Base-by-base conservation (phyloP, 2,888 invertebrate genomes). In the Thyatira batis region DNA sequence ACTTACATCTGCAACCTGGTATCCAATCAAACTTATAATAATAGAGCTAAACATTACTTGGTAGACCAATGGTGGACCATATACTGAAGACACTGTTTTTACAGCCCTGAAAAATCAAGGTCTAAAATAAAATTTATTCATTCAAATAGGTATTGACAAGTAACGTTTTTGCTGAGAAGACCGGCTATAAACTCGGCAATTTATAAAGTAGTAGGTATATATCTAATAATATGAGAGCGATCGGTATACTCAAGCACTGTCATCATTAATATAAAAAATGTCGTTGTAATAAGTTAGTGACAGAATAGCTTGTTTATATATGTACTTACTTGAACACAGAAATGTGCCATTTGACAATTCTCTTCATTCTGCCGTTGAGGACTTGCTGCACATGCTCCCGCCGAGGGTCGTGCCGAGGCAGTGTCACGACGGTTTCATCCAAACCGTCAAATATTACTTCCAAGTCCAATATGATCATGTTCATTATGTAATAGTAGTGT, bases 1-100 rank as follows among this genome's bases (percentile, higher is more conserved):
- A 71, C 84, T 78, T 59, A 87, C 88, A 51, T 74, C 78, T 4
- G 81, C 80, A 27, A 87, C 65, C 69, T 86, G 85, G 52, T 76
- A 87, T 1, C 69, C 71, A 56, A 80, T 76, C 39, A 87, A 60
- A 56, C 88, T 87, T 27, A 85, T 67, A 0, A 62, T 67, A 3
- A 82, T 21, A 0, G 87, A 72, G 50, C 76, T 86, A 46, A 79
- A 65, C 57, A 74, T 63, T 1, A 87, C 68, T 69, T 88, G 88
- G 56, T 86, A 88, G 5, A 79, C 76, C 20, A 89, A 55, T 2
- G 75, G 67, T 0, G 82, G 70, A 0, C 86, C 87, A 44, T 76
- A 86, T 1, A 85, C 63, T 0, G 76, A 75, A 0, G 88, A 78
- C 10, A 83, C 63, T 0, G 61, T 67, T 0, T 65, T 56, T 2